Base-by-base conservation (phyloP, 1,140 invertebrate genomes). In the Drosophila sturtevanti region DNA sequence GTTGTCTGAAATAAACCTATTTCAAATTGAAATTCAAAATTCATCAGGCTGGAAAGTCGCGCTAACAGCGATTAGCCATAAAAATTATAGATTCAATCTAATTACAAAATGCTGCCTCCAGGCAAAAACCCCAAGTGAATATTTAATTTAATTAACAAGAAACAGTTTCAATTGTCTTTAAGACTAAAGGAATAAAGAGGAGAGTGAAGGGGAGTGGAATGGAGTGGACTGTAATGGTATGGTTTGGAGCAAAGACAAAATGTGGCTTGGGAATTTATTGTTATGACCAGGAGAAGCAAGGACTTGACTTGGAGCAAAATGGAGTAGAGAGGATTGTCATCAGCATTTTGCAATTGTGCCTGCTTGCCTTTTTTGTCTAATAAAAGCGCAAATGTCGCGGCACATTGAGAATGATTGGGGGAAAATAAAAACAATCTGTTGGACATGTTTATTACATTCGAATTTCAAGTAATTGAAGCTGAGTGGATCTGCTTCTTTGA, bases 81-180 rank as follows among this genome's bases (percentile, higher is more conserved):
- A 90, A 90, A 89, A 91, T 91, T 91, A 91, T 91, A 91, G 89
- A 91, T 91, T 90, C 89, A 80, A 90, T 90, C 89, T 91, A 91
- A 90, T 91, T 91, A 91, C 79, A 91, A 91, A 90, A 71, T 71
- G 81, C 77, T 79, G 80, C 72, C 41, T 11, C 72, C 41, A 3
- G 75, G 76, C 24, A 44, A 64, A 21, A 22, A 41, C 44, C 31
- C 56, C 72, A 63, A 87, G 71, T 89, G 84, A 89, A 89, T 89
- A 89, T 89, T 89, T 89, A 89, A 89, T 89, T 89, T 89, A 89
- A 89, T 89, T 89, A 89, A 89, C 84, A 89, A 89, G 84, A 89
- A 89, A 77, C 84, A 78, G 74, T 89, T 89, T 72, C 68, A 78
- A 56, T 63, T 81, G 74, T 66, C 66, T 35, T 62, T 58, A 48